Conservation (phyloP, 1,140 invertebrate species). For the Phymastichus coffea region DNA sequence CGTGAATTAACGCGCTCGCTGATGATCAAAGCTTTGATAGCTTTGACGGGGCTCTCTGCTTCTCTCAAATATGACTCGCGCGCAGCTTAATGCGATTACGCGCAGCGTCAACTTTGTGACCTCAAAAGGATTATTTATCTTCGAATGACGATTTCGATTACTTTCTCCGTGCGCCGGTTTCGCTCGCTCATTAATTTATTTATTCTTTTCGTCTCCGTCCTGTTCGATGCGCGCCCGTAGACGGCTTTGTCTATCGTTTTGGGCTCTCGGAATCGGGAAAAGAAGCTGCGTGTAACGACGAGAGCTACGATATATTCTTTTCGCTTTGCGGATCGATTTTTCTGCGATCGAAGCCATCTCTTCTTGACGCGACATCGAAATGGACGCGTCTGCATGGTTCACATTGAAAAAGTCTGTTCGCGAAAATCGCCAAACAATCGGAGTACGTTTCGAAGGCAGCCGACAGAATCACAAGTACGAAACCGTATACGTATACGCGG, state of each 20-base stretch:
- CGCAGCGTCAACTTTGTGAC: neutral
- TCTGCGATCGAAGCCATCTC: neutral
- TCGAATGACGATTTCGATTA: neutral
- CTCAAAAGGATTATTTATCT: neutral
- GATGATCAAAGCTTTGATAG: slow-evolving; percentile 15
- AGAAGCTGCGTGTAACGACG: too few relatives aligned
- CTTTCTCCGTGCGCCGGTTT: neutral
- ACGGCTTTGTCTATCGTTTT: neutral
- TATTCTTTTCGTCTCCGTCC: neutral
- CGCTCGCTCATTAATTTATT: neutral
- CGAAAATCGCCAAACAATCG: too few relatives aligned
- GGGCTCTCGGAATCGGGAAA: too few relatives aligned
- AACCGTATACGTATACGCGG: neutral
- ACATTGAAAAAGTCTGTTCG: too few relatives aligned
- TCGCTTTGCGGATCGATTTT: too few relatives aligned
- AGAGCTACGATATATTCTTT: too few relatives aligned
- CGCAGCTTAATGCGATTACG: too few relatives aligned
- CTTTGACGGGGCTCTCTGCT: neutral
- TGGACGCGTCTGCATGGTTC: too few relatives aligned
- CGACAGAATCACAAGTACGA: neutral
- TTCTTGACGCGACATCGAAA: neutral
- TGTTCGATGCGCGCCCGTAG: neutral
- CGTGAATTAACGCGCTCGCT: slow-evolving; percentile 10
- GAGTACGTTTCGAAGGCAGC: too few relatives aligned
- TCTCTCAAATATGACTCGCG: neutral